phyloP scores from a whole-genome alignment of 92 coral and sea anemone species.

The Ricordea florida region DNA sequence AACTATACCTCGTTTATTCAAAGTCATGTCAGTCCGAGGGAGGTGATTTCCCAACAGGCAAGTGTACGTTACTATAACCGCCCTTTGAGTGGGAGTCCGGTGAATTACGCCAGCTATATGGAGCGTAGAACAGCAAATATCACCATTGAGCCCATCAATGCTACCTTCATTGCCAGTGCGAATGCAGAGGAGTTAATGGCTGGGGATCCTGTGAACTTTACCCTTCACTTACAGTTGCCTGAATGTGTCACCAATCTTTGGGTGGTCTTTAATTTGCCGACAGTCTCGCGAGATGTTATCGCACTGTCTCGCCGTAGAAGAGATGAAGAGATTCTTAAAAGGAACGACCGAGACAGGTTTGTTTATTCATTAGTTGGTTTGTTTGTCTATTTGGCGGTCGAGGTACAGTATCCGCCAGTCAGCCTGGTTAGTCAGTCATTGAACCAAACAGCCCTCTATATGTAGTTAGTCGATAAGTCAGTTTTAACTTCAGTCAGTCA shows the following conservation, averaged over 20 bases:
- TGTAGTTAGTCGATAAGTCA: too few relatives aligned
- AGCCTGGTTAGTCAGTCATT: too few relatives aligned
- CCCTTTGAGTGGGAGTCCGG: constrained; percentile 34
- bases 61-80: constrained; percentile 45
- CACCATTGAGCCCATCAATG: constrained; percentile 46
- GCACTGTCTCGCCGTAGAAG: constrained; percentile 45
- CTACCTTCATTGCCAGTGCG: constrained; percentile 47
- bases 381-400: neutral
- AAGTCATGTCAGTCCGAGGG: constrained; percentile 59
- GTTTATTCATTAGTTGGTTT: neutral
- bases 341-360: neutral
- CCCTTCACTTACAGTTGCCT: constrained; percentile 61
- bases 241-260: constrained; percentile 72
- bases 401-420: too few relatives aligned
- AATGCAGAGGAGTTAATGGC: constrained; percentile 64
- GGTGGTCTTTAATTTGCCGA: constrained; percentile 58
- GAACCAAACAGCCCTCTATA: too few relatives aligned
- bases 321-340: neutral
- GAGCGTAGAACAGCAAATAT: constrained; percentile 27
- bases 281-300: constrained; percentile 53
- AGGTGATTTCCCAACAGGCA: constrained; percentile 38
- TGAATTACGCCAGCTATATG: constrained; percentile 47
- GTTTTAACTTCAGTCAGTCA: too few relatives aligned
- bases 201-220: constrained; percentile 69
- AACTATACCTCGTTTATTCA: constrained; percentile 46